A percentile compares a stretch with the other conserved stretches of the same genome.
These are phyloP conservation scores for Chelonoidis abingdonii DNA, from an alignment of 2,113 vertebrate species.

Conservation along the genomic window DNA sequence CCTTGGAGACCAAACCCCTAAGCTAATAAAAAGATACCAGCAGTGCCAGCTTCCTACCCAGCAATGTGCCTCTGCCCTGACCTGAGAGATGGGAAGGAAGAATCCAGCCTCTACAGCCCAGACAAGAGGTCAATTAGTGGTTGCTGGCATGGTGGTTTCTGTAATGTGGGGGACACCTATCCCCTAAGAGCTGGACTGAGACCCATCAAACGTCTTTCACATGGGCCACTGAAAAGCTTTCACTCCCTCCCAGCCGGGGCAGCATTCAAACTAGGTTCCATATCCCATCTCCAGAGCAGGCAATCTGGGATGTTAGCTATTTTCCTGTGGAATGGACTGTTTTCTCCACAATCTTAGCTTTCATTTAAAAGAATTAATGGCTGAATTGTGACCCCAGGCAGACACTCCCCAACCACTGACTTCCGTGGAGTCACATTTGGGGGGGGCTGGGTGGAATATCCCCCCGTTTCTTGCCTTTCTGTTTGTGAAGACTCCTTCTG, in stretches of 20 bases:
- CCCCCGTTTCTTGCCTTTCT: neutral
- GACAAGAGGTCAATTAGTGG: neutral
- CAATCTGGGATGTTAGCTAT: neutral
- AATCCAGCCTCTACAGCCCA: neutral
- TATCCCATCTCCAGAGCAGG: neutral
- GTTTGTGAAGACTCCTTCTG: neutral
- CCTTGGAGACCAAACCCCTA: neutral
- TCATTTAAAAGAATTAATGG: neutral
- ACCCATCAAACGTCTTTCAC: neutral
- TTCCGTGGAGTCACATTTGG: neutral
- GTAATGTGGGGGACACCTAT: neutral
- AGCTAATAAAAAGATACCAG: neutral
- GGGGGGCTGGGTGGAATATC: neutral
- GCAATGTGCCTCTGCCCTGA: neutral
- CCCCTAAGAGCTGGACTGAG: neutral
- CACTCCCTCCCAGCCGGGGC: neutral
- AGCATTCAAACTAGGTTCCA: neutral
- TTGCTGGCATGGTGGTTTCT: neutral
- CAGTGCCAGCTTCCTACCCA: neutral
- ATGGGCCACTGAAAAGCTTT: neutral
- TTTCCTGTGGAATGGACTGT: neutral
- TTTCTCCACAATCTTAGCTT: neutral
- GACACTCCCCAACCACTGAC: neutral
- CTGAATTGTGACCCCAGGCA: neutral
- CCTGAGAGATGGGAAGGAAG: neutral